phyloP scores from a whole-genome alignment of 2,888 invertebrate genomes.

The Petrolisthes manimaculis region DNA sequence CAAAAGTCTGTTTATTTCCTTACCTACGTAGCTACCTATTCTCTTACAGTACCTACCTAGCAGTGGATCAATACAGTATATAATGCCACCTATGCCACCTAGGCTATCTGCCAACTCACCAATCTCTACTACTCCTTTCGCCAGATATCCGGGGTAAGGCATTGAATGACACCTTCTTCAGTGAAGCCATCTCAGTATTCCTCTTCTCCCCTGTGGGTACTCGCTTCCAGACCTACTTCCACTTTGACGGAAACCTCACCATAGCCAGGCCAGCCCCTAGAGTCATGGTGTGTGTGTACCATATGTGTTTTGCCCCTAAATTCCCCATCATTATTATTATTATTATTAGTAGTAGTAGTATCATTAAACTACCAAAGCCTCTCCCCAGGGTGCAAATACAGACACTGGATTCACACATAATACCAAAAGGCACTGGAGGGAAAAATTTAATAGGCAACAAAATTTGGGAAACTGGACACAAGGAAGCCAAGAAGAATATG shows the following conservation, averaged over 20 bases:
- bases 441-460: not conserved
- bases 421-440: not conserved
- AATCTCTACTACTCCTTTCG: too few relatives aligned
- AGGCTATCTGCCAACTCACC: too few relatives aligned
- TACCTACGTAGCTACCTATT: too few relatives aligned
- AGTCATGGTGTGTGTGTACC: slow-evolving; percentile 72
- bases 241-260: slow-evolving; percentile 75
- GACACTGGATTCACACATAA: not conserved
- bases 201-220: slow-evolving; percentile 79
- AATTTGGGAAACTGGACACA: not conserved
- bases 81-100: too few relatives aligned
- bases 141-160: slow-evolving; percentile 67
- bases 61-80: too few relatives aligned
- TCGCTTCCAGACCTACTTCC: slow-evolving; percentile 78
- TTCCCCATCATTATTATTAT: not conserved
- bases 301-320: not conserved
- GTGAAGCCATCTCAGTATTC: slow-evolving; percentile 78
- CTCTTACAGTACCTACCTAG: too few relatives aligned
- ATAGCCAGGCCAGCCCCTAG: slow-evolving; percentile 77
- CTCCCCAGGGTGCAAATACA: not conserved
- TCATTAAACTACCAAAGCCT: too few relatives aligned
- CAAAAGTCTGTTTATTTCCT: too few relatives aligned
- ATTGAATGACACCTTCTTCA: slow-evolving; percentile 75
- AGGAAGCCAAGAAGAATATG: too few relatives aligned
- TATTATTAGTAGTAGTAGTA: too few relatives aligned